Evolutionary conservation across 2,797 vertebrate genomes (phyloP), one percentile per base, ranked within the genome.

Genomic region (Tenualosa thibaudeaui): DNA sequence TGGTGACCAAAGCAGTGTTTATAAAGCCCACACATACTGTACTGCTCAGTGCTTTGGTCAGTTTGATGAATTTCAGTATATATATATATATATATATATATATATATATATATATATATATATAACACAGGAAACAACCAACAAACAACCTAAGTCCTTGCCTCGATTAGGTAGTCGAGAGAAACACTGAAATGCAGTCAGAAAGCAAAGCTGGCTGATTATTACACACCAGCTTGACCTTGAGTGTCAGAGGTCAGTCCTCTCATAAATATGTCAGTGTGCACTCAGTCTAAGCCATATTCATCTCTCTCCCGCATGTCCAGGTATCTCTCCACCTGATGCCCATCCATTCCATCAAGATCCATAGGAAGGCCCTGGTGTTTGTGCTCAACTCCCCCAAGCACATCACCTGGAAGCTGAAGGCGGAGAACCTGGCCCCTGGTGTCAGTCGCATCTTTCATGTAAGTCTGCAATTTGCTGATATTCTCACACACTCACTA

Each of bases 311-410:
- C 65, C 65, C 37, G 5, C 22, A 53, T 83, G n/a, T 68, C 24
- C 88, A 99, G 98, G 96, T 98, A 89, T 94, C 94, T 0, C 93
- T 99, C 87, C 97, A 98, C 92, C 93, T 99, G 93, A 97, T 95
- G 91, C 97, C 98, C 60, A 98, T 99, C 93, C 96, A 97, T 83
- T 97, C 98, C 0, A 89, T 99, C 85, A 91, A 95, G 86, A 92
- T 95, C 90, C 98, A 99, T 92, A 94, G 96, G 85, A 99, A 98
- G 91, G 96, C 98, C 9, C 91, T 99, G 84, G 97, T 96, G 89
- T 98, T 99, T 84, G 93, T 99, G 91, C 96, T 99, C 84, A 99
- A 96, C 94, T 97, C 97, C 84, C 97, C 96, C 1, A 93, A 95
- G 87, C 95, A 96, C 0, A 87, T 99, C 89, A 89, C 94, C 85